These are phyloP conservation scores for Nephrotoma guestfalica DNA, from an alignment of 2,888 invertebrate species.

Conservation along the genomic window DNA sequence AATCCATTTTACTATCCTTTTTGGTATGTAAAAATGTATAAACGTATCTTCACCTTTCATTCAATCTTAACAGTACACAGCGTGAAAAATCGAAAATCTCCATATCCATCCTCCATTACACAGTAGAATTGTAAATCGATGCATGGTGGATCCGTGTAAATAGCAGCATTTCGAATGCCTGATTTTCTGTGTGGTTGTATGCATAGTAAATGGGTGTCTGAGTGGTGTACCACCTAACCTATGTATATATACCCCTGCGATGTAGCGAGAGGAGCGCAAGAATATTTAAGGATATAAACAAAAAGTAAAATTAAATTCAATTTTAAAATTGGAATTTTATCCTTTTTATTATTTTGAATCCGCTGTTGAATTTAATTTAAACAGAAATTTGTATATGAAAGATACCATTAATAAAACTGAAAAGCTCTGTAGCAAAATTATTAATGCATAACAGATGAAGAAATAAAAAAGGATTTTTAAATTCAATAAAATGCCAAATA, in stretches of 20 bases:
- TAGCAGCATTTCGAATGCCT: neutral
- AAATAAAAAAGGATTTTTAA: neutral
- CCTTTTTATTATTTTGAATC: neutral
- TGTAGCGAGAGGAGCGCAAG: neutral
- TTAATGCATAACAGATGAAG: neutral
- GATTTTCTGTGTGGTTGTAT: neutral
- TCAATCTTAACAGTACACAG: neutral
- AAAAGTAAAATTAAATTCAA: neutral
- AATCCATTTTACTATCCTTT: neutral
- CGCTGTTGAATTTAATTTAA: neutral
- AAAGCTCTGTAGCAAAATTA: neutral
- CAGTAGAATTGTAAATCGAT: neutral
- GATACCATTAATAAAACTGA: neutral
- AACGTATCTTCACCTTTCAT: neutral
- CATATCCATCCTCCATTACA: neutral
- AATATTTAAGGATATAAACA: neutral
- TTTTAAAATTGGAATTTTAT: neutral
- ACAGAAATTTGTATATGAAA: neutral
- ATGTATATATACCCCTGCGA: neutral
- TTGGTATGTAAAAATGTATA: neutral
- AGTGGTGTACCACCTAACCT: neutral
- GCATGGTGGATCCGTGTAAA: neutral
- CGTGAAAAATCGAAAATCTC: neutral
- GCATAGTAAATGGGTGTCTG: neutral
- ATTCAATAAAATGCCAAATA: neutral